Evolutionary conservation across 2,888 invertebrate species (phyloP).

Genomic region (Mellilla xanthometata): DNA sequence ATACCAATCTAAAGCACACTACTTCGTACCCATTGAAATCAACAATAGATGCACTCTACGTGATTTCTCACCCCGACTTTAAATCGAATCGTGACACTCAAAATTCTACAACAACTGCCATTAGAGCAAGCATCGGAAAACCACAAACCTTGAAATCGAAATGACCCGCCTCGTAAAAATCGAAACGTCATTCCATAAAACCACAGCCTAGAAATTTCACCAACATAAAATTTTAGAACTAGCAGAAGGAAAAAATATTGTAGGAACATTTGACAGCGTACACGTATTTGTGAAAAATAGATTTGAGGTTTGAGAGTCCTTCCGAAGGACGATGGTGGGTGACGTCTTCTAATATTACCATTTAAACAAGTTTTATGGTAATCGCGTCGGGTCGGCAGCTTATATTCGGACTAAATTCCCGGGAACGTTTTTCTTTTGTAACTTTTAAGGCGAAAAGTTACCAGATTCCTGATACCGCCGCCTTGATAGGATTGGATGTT

Average conservation of each 20-base stretch:
- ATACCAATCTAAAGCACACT: not conserved
- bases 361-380: conserved; percentile 83
- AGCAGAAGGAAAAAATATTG: conserved; percentile 2
- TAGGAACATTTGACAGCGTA: not conserved
- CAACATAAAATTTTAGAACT: conserved; percentile 5
- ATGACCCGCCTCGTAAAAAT: conserved; percentile 35
- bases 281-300: conserved; percentile 31
- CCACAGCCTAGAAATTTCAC: conserved; percentile 16
- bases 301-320: conserved; percentile 47
- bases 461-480: conserved; percentile 64
- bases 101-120: conserved; percentile 29
- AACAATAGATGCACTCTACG: conserved; percentile 10
- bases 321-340: conserved; percentile 60
- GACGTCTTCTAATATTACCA: conserved; percentile 81
- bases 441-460: conserved; percentile 71
- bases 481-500: conserved; percentile 71
- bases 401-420: conserved; percentile 73
- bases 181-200: conserved; percentile 24
- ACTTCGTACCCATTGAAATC: conserved; percentile 4
- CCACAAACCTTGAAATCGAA: conserved; percentile 34
- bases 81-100: conserved; percentile 23
- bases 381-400: conserved; percentile 66
- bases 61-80: conserved; percentile 15
- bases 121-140: conserved; percentile 31
- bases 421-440: conserved; percentile 66